phyloP scores from a whole-genome alignment of 2,797 vertebrate species.

The Anguilla megastoma region DNA sequence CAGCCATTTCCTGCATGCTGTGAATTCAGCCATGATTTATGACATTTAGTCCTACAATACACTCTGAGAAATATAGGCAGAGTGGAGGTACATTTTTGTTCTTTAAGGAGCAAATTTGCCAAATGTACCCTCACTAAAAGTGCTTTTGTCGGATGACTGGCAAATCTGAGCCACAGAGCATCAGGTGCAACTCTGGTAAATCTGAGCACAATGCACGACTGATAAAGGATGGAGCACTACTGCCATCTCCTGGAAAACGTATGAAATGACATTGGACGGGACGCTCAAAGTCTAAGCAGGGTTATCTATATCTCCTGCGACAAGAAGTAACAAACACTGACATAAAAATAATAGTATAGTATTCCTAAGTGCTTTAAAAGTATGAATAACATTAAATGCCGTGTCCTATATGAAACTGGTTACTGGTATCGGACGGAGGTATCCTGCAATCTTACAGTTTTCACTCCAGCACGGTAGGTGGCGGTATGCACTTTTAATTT shows the following conservation, averaged over 20 bases:
- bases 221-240: background rate
- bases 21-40: too few relatives aligned
- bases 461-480: background rate
- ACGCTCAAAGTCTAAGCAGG: background rate
- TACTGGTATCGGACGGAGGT: too few relatives aligned
- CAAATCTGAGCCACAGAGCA: background rate
- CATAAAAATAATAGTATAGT: background rate
- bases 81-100: too few relatives aligned
- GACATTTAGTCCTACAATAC: too few relatives aligned
- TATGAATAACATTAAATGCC: background rate
- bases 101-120: too few relatives aligned
- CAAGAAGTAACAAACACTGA: background rate
- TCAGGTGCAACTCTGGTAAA: background rate
- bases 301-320: background rate
- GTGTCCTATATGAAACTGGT: background rate
- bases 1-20: too few relatives aligned
- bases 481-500: background rate
- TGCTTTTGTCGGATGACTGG: background rate
- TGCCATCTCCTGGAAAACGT: background rate
- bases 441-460: background rate
- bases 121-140: background rate
- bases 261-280: background rate
- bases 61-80: too few relatives aligned
- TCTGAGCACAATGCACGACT: too few relatives aligned
- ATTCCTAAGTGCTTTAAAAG: background rate